Conservation (phyloP, 2,113 vertebrate species). For the Pitta sordida region DNA sequence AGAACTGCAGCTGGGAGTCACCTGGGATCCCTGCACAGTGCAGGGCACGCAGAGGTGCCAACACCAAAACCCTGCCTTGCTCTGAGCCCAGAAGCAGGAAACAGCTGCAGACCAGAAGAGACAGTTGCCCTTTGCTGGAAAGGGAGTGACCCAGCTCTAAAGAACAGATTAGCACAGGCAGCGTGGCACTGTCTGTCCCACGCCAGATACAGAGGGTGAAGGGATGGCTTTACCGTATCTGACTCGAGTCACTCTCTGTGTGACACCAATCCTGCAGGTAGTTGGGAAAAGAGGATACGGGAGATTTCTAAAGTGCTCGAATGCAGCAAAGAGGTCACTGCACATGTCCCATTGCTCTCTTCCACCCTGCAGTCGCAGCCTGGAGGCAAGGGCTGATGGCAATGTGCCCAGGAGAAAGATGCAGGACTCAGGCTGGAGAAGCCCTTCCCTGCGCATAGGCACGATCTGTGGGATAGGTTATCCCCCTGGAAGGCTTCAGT, state of each 20-base stretch:
- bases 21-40: not conserved
- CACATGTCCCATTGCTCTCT: fast-evolving
- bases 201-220: not conserved
- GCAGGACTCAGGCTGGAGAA: not conserved
- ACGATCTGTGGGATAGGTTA: not conserved
- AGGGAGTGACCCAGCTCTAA: not conserved
- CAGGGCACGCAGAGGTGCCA: not conserved
- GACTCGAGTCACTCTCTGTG: not conserved
- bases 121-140: not conserved
- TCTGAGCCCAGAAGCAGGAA: not conserved
- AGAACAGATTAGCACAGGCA: not conserved
- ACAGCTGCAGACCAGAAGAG: not conserved
- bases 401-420: not conserved
- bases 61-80: fast-evolving
- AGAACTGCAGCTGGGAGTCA: fast-evolving
- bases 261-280: fast-evolving
- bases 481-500: fast-evolving
- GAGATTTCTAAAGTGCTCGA: not conserved
- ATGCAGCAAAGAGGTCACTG: not conserved
- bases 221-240: not conserved
- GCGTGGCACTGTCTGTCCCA: not conserved
- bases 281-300: not conserved
- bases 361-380: fast-evolving
- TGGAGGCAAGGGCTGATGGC: not conserved
- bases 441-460: not conserved